A percentile compares a stretch with the other conserved stretches of the same genome.
These are phyloP conservation scores for Cephus spinipes DNA, from an alignment of 2,888 invertebrate species.

Conservation along the genomic window DNA sequence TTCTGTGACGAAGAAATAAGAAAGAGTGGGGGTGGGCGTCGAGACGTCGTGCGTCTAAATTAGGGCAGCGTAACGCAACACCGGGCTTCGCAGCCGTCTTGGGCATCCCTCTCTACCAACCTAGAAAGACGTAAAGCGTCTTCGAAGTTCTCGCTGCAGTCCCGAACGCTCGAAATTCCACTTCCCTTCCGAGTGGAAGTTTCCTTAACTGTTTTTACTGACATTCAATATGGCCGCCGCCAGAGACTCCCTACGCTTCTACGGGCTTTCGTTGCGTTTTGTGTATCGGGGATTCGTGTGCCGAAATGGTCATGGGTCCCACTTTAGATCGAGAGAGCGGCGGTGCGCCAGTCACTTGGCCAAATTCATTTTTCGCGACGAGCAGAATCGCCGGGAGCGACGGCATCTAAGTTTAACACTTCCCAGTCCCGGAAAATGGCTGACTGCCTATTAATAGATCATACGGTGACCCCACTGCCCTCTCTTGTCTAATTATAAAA, in stretches of 20 bases:
- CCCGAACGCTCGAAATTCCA: conserved; percentile 5
- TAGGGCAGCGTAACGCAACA: conserved; percentile 67
- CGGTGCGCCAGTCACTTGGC: not conserved
- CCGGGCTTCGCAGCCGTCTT: conserved; percentile 44
- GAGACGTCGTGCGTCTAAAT: conserved; percentile 61
- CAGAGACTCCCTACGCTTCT: not conserved
- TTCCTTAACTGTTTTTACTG: not conserved
- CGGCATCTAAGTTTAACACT: conserved; percentile 55
- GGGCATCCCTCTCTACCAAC: conserved; percentile 20
- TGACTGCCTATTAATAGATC: conserved; percentile 57
- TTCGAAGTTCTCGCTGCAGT: not conserved
- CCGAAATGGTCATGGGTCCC: not conserved
- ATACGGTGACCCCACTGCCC: conserved; percentile 46
- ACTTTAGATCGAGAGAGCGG: not conserved
- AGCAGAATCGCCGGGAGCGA: conserved; percentile 39
- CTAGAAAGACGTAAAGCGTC: conserved; percentile 1
- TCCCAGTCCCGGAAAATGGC: conserved; percentile 59
- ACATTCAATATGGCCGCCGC: not conserved
- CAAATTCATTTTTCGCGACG: conserved; percentile 35
- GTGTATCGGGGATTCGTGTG: not conserved
- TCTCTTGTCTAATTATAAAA: conserved; percentile 25
- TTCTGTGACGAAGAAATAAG: conserved; percentile 45
- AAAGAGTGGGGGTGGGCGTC: conserved; percentile 47
- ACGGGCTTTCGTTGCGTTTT: not conserved
- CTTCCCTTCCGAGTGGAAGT: not conserved